Evolutionary conservation across 2,888 invertebrate genomes (phyloP), one percentile per base, ranked within the genome.

Genomic region (Ichneumoninae sp.): DNA sequence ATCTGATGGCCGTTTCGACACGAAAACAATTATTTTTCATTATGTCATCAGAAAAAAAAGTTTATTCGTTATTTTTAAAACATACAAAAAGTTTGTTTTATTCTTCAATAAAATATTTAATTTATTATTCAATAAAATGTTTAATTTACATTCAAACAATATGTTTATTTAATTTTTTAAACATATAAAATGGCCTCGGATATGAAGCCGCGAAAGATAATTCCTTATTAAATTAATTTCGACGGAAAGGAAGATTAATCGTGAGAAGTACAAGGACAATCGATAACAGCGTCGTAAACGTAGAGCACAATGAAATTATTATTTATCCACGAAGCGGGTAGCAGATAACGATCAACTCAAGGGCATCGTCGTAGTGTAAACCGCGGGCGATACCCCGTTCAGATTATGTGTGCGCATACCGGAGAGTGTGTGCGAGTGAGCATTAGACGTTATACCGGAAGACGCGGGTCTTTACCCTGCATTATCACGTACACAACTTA

Each of bases 311-410:
- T 88, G 85, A 89, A 89, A 88, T 89, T 89, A 89, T 89, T 88
- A 87, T 87, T 80, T 80, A 83, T 83, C 26, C 77, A 47, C n/a
- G 30, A 33, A 47, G 44, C 52, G 66, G 84, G 79, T 70, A 77
- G 86, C 87, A 77, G 88, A 88, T 89, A 89, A 89, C 87, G 87
- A 89, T 89, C 89, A 87, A 88, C 86, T 89, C 84, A 83, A 86
- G 86, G 79, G 22, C 60, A 30, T 47, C 85, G 87, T 65, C 85
- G 86, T 81, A 87, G 83, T 87, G 87, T 89, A 88, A 89, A 89
- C 88, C 87, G 85, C 82, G 82, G n/a, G 16, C 75, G 81, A 88
- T 88, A 86, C 85, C 83, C 77, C 70, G 75, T 83, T 81, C 79
- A 82, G 86, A 88, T 88, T 88, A 87, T 84, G 87, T 87, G 78